Evolutionary conservation across 1,140 invertebrate species (phyloP).

Genomic region (Matsumurasca onukii): DNA sequence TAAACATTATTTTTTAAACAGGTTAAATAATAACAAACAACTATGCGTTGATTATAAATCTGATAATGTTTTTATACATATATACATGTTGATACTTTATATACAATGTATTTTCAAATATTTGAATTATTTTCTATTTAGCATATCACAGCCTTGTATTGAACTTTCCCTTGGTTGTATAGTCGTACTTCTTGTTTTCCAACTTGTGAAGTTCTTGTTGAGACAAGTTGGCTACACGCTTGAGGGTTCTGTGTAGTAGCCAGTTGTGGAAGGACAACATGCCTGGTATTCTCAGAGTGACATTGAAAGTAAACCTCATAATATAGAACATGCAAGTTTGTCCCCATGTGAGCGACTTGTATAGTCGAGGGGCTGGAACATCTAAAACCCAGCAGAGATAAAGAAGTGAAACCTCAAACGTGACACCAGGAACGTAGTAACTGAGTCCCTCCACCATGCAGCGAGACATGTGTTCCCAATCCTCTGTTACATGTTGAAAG

Average conservation of each 20-base stretch:
- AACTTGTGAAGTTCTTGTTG: neutral
- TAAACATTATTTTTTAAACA: no score
- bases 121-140: no score
- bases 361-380: conserved; percentile 44
- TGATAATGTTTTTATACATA: no score
- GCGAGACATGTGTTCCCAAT: conserved; percentile 52
- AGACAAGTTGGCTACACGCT: conserved; percentile 34
- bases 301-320: conserved; percentile 38
- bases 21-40: no score
- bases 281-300: conserved; percentile 33
- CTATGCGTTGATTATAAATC: no score
- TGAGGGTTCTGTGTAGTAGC: conserved; percentile 26
- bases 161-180: neutral
- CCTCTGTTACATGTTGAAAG: conserved; percentile 44
- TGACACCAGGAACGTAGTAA: conserved; percentile 44
- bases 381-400: conserved; percentile 45
- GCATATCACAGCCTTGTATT: conserved; percentile 18
- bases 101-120: no score
- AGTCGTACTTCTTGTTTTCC: neutral
- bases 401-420: conserved; percentile 44
- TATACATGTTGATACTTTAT: no score
- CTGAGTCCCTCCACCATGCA: conserved; percentile 47
- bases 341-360: conserved; percentile 41
- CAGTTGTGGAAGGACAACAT: conserved; percentile 35
- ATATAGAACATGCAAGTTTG: conserved; percentile 38